phyloP scores from a whole-genome alignment of 2,888 invertebrate genomes.

The Muschampia plurimacula region DNA sequence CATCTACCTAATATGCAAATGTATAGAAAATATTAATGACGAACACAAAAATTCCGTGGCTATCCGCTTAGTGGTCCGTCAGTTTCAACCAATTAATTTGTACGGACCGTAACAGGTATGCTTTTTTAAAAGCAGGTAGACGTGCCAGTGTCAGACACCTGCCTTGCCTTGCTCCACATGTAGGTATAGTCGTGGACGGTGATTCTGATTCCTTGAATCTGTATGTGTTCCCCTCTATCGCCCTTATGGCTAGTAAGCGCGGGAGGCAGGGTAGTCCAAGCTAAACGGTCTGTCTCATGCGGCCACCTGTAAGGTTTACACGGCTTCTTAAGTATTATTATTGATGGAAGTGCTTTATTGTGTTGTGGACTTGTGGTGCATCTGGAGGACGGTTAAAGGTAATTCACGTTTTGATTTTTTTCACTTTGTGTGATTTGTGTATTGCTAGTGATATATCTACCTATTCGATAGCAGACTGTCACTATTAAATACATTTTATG shows the following conservation, averaged over 20 bases:
- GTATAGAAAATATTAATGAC: slow-evolving; percentile 30
- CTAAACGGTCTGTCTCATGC: slow-evolving; percentile 65
- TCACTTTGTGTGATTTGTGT: slow-evolving; percentile 14
- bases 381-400: slow-evolving; percentile 59
- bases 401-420: slow-evolving; percentile 49
- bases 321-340: slow-evolving; percentile 55
- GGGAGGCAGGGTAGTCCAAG: slow-evolving; percentile 57
- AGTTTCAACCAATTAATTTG: slow-evolving; percentile 71
- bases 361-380: slow-evolving; percentile 52
- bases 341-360: slow-evolving; percentile 63
- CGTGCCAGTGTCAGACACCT: slow-evolving; percentile 65
- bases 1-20: slow-evolving; percentile 37
- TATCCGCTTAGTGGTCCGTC: slow-evolving; percentile 46
- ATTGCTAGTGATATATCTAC: slow-evolving; percentile 1
- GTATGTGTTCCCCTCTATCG: slow-evolving; percentile 63
- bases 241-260: slow-evolving; percentile 48
- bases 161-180: slow-evolving; percentile 51
- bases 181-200: slow-evolving; percentile 42
- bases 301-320: slow-evolving; percentile 76
- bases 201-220: slow-evolving; percentile 55
- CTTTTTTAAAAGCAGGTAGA: slow-evolving; percentile 71
- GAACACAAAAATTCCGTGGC: slow-evolving; percentile 29
- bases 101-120: slow-evolving; percentile 73
- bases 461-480: not conserved
- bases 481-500: not conserved